phyloP scores from a whole-genome alignment of 2,113 vertebrate species.

The Cygnus atratus region DNA sequence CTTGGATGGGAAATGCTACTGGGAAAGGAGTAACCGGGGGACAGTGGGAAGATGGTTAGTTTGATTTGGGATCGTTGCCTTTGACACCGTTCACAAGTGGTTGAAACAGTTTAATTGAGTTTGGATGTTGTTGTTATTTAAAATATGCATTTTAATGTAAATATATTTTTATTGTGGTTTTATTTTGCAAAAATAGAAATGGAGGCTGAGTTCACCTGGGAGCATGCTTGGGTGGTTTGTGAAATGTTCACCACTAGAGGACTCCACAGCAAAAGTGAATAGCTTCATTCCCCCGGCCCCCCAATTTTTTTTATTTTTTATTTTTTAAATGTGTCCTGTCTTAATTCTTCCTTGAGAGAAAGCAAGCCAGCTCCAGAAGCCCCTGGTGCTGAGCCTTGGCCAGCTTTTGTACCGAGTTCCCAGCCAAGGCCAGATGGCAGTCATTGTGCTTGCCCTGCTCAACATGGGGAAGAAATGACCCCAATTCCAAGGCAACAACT shows the following conservation, averaged over 20 bases:
- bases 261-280: constrained; percentile 50
- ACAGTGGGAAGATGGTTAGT: background rate
- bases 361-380: background rate
- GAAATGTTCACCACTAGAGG: constrained; percentile 57
- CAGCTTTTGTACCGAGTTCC: background rate
- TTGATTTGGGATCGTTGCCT: background rate
- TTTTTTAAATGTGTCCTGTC: background rate
- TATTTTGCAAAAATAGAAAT: background rate
- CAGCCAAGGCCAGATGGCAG: background rate
- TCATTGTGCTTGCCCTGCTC: background rate
- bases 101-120: background rate
- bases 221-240: background rate
- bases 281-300: background rate
- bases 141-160: background rate
- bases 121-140: background rate
- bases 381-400: background rate
- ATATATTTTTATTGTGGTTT: background rate
- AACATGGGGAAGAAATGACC: background rate
- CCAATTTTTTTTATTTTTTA: too few relatives aligned
- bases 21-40: accelerated
- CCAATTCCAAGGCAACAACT: background rate
- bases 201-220: background rate
- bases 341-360: background rate
- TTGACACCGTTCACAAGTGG: background rate
- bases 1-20: background rate